A percentile compares a stretch with the other conserved stretches of the same genome.
Conservation (phyloP, 1,140 invertebrate species). For the Temnothorax longispinosus region DNA sequence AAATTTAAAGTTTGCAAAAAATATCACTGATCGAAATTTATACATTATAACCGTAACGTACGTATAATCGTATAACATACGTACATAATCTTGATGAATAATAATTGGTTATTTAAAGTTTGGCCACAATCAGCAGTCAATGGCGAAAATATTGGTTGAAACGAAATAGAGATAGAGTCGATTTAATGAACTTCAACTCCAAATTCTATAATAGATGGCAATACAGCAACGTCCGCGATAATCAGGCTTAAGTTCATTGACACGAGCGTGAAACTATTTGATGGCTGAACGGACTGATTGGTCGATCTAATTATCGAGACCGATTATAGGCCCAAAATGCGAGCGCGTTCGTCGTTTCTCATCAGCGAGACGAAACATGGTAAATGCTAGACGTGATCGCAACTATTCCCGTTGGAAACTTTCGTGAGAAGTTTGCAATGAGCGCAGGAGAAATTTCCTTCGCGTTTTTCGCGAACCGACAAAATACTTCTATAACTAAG, state of each 20-base stretch:
- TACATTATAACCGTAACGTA: background rate
- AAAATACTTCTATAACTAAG: slow-evolving; percentile 46
- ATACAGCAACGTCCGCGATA: slow-evolving; percentile 77
- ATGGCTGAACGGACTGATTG: slow-evolving; percentile 72
- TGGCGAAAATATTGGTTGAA: background rate
- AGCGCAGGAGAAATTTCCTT: slow-evolving; percentile 13
- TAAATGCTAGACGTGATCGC: slow-evolving; percentile 32
- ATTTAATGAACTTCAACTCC: slow-evolving; percentile 79
- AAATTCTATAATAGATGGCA: slow-evolving; percentile 67
- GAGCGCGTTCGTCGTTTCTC: background rate
- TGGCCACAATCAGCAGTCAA: background rate
- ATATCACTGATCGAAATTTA: background rate
- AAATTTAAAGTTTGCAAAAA: background rate
- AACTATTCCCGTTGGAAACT: slow-evolving; percentile 28
- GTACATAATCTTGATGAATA: slow-evolving; percentile 26
- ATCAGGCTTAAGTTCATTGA: slow-evolving; percentile 79
- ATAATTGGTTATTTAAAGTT: slow-evolving; percentile 42
- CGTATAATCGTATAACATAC: background rate
- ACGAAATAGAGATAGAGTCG: slow-evolving; percentile 64
- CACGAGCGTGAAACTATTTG: slow-evolving; percentile 77
- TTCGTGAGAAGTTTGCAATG: slow-evolving; percentile 17
- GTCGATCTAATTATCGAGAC: slow-evolving; percentile 78
- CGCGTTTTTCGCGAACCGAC: slow-evolving; percentile 31
- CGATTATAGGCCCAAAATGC: slow-evolving; percentile 51
- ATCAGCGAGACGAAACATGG: slow-evolving; percentile 33